Evolutionary conservation across 1,140 invertebrate genomes (phyloP), one percentile per base, ranked within the genome.

Genomic region (Leptoteleia sp.): DNA sequence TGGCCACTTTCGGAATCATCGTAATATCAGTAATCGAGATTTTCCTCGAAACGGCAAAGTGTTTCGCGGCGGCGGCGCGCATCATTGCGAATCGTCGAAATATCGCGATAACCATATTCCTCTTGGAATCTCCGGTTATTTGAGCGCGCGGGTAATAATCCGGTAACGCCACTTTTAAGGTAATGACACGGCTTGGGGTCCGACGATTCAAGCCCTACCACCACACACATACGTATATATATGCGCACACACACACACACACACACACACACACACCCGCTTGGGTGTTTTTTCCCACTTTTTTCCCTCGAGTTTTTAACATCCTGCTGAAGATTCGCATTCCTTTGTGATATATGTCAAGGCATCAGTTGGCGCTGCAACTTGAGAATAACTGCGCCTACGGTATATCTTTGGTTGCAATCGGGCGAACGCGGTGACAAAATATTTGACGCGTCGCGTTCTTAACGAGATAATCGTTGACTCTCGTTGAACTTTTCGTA

Each of bases 271-370:
- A n/a, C n/a, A n/a, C n/a, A n/a, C n/a, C n/a, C n/a, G n/a, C n/a
- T n/a, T n/a, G n/a, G n/a, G n/a, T n/a, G n/a, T n/a, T 70, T 71
- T 45, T 29, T 45, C 59, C 19, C 0, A 15, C 15, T 31, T 67
- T 67, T 45, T 29, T 35, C 65, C 7, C 19, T 17, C 16, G 9
- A 40, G 29, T 65, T 62, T 72, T 52, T 47, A 25, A 31, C 54
- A 43, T 57, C 43, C 22, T 40, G 12, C 12, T 64, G 48, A 52
- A 67, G 52, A 75, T 65, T 54, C 65, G 62, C 65, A 75, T 62
- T 67, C 52, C 76, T 47, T 62, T 12, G 59, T 62, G 43, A 80
- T 64, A 64, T 72, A 75, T 48, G 76, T 29, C 48, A n/a, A 57
- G 38, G 45, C 61, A 48, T 76, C 73, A 68, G 47, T 76, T 67